Base-by-base conservation (phyloP, 2,113 vertebrate species). In the Sula dactylatra region DNA sequence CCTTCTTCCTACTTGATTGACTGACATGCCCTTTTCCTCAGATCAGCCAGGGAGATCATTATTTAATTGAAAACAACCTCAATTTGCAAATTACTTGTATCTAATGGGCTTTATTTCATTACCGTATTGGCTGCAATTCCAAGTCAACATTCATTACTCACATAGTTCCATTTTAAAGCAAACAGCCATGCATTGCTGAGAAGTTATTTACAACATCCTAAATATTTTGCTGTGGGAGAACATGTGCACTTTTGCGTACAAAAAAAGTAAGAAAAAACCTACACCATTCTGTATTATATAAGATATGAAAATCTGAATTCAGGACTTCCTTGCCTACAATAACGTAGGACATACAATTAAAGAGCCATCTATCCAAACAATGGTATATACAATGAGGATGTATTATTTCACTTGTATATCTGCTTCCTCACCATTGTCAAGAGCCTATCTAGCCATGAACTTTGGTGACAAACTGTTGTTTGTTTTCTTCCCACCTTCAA, bases 31-130 rank as follows among this genome's bases (percentile, higher is more conserved):
- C 62, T 72, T 71, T 94, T 74, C 45, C 36, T 81, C 76, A 56
- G 70, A 94, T 70, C 82, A 95, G 21, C 76, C 59, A 89, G 47
- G 70, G 45, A 93, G 50, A 95, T 69, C 26, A 87, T 94, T 92
- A 95, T 93, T 94, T 96, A 93, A 96, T 36, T 84, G 89, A 94
- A 70, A 97, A 95, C 69, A 95, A 90, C 42, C 64, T 92, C 87
- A 85, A 69, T 79, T 72, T 93, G 73, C 62, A 96, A 95, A 88
- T 93, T 91, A 87, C 70, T 86, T 95, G 13, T 85, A 73, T 81
- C 61, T 92, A 90, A 96, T 32, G 45, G 34, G 40, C 44, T 85
- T 90, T 90, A 90, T 90, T 92, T 94, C 92, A 94, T 95, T 95
- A 87, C 67, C 73, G 73, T 72, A 61, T 31, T 69, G 69, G 40